Base-by-base conservation (phyloP, 2,797 vertebrate genomes). In the Arctocebus calabarensis region DNA sequence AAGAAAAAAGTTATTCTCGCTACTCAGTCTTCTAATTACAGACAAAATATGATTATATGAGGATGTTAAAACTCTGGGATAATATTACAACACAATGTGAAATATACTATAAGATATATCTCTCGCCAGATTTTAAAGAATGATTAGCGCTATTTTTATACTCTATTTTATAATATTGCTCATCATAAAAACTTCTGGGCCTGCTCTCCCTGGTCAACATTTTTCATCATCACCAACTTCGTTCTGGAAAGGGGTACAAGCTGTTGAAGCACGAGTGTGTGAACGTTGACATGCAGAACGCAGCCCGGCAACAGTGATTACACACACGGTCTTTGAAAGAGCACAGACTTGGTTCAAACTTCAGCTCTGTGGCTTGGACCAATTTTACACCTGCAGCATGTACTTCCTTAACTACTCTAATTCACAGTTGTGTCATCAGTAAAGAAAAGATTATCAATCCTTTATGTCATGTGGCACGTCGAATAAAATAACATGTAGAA, bases 1-100 rank as follows among this genome's bases (percentile, higher is more conserved):
- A 57, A 13, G 71, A n/a, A 62, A 62, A 94, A 94, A 62, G 17
- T 32, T 89, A 78, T 48, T 59, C 55, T 78, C 23, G 57, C 22
- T 74, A 81, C 61, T 78, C 4, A 23, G 5, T 64, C 70, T 84
- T 91, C 64, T 20, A 71, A 64, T 84, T 48, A 94, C 19, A 75
- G 59, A 91, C 12, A 40, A 93, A 86, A 66, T 43, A 55, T 16
- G 40, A 81, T 61, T 59, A 62, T 27, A 91, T 68, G 4, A 74
- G 57, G 96, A 73, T 83, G 62, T 90, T 73, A 71, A 81, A 78
- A 77, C 32, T 88, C 40, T 86, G 79, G 79, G 57, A n/a, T 70
- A 57, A 84, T 66, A 74, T 32, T 22, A 43, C 4, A 57, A 48
- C n/a, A 61, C 1, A 23, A 79, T 74, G 40, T 79, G 40, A 20